Conservation (phyloP, 2,797 vertebrate genomes). For the Choloepus didactylus region DNA sequence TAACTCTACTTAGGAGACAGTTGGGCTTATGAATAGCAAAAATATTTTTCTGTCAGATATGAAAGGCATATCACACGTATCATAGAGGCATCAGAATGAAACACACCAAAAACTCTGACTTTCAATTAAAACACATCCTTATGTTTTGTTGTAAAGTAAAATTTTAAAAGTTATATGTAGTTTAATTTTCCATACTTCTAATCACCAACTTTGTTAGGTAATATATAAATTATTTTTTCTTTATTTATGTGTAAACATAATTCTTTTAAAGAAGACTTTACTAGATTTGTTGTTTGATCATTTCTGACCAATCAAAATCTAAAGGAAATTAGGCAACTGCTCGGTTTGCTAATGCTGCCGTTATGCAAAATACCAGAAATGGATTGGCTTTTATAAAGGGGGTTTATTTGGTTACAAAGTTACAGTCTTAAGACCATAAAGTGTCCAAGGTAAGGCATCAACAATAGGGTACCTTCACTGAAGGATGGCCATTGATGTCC, state of each 20-base stretch:
- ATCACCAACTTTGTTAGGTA: background rate
- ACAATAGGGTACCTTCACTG: no score
- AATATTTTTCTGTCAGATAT: constrained; percentile 13
- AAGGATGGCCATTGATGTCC: no score
- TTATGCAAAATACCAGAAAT: no score
- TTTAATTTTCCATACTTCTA: constrained; percentile 8
- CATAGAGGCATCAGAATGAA: background rate
- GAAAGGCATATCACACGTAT: background rate
- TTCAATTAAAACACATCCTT: background rate
- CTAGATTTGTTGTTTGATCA: background rate
- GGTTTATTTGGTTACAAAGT: no score
- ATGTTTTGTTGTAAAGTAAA: constrained; percentile 19
- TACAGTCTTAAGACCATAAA: no score
- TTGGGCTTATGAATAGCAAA: background rate
- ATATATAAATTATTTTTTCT: background rate
- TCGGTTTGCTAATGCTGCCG: no score
- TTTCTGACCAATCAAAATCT: constrained; percentile 21
- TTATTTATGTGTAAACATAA: background rate
- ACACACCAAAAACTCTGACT: background rate
- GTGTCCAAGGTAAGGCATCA: no score
- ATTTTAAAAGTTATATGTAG: background rate
- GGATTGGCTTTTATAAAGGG: no score
- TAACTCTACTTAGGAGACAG: background rate
- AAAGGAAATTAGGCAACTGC: background rate
- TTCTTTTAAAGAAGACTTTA: constrained; percentile 24